Conservation (phyloP, 2,797 vertebrate genomes). For the Danio albolineatus region DNA sequence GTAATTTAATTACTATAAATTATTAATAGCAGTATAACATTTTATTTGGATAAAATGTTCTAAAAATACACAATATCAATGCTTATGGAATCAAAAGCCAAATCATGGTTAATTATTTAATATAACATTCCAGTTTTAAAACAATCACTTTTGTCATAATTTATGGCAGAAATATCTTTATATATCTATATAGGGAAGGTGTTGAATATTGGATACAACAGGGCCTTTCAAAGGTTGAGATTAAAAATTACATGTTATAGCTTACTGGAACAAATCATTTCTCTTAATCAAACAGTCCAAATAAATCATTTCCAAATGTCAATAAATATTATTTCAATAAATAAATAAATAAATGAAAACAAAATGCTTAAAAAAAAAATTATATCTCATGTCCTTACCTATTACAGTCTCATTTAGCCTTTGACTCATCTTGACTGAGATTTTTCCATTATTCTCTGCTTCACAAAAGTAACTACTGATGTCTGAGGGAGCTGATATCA, state of each 20-base stretch:
- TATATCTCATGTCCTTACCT: slow-evolving; percentile 66
- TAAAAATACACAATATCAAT: background rate
- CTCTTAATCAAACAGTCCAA: background rate
- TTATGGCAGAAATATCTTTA: background rate
- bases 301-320: no score
- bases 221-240: background rate
- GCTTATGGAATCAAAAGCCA: no score
- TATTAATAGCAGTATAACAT: no score
- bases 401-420: slow-evolving; percentile 61
- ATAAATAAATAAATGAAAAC: background rate
- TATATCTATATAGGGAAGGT: no score
- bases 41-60: background rate
- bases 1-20: no score
- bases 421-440: background rate
- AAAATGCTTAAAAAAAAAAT: background rate
- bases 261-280: background rate
- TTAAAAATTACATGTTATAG: background rate
- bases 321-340: no score
- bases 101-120: background rate
- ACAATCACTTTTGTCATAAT: background rate
- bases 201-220: no score
- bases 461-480: slow-evolving; percentile 65
- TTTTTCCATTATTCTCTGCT: slow-evolving; percentile 65
- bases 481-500: slow-evolving; percentile 54
- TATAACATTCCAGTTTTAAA: background rate